Evolutionary conservation across 2,888 invertebrate genomes (phyloP).

Genomic region (Calameuta idolon): DNA sequence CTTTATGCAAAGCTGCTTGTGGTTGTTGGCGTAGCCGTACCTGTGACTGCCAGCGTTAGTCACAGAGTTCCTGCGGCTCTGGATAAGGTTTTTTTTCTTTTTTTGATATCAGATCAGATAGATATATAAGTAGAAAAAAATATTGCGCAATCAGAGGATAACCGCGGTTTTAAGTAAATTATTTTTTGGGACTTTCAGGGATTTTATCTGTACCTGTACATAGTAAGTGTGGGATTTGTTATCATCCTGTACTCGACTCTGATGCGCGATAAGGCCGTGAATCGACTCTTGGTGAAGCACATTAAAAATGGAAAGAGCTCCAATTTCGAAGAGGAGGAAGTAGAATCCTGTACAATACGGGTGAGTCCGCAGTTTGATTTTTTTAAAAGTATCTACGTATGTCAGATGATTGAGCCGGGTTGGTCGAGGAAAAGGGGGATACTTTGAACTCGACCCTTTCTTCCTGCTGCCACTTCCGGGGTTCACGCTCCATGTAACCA

Average conservation of each 20-base stretch:
- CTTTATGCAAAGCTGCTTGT: conserved; percentile 86
- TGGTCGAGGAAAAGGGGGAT: background rate
- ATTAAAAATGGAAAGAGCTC: conserved; percentile 47
- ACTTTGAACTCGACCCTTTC: conserved; percentile 6
- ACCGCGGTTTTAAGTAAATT: background rate
- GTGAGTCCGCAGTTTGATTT: conserved; percentile 21
- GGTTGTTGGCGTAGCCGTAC: conserved; percentile 82
- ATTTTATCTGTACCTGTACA: conserved; percentile 85
- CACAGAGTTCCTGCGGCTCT: conserved; percentile 79
- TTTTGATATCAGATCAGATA: background rate
- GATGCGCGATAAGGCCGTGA: conserved; percentile 75
- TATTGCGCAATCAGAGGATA: background rate
- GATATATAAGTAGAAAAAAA: background rate
- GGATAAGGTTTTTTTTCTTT: conserved; percentile 73
- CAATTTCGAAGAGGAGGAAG: conserved; percentile 32
- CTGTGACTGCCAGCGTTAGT: conserved; percentile 88
- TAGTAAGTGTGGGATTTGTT: conserved; percentile 82
- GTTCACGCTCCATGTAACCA: background rate
- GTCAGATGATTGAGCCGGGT: background rate
- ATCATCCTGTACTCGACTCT: conserved; percentile 78
- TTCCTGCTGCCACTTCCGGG: background rate
- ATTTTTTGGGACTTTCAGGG: conserved; percentile 70
- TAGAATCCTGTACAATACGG: conserved; percentile 28
- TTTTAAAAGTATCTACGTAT: conserved; percentile 2
- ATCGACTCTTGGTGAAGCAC: conserved; percentile 55